Base-by-base conservation (phyloP, 2,888 invertebrate species). In the Boloria euphrosyne region DNA sequence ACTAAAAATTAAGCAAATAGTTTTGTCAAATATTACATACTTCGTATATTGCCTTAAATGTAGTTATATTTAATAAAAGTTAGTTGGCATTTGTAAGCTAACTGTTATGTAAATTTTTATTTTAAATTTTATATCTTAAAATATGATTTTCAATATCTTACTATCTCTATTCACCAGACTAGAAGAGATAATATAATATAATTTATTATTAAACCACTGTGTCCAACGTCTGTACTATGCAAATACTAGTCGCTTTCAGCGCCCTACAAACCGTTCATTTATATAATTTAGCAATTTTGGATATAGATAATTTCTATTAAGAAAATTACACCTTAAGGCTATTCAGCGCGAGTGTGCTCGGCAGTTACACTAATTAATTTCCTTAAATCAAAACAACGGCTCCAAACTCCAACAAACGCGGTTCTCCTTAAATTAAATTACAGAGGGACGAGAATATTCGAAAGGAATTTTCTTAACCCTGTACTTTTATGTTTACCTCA, bases 331-430 rank as follows among this genome's bases (percentile, higher is more conserved):
- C 79, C 81, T 84, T 80, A 80, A 80, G 74, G 72, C 68, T 67
- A 76, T 78, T 79, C 78, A 74, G 76, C 70, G 74, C 74, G 73
- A 79, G 76, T 78, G 79, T 77, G 77, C 79, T 77, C 77, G 74
- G 76, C 81, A 83, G 79, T 83, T 78, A 81, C 80, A 80, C 80
- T 85, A 85, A 87, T 87, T 85, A 86, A 86, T 85, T 85, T 81
- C 76, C 82, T 84, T 87, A 87, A 87, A 87, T 87, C 86, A 88
- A 87, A 88, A 86, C 86, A 87, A 83, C 80, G 78, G 78, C 80
- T 78, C 75, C 75, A 75, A 83, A 79, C 80, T 82, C 80, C 80
- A 76, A 78, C 78, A 61, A 70, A 66, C 65, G 63, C 80, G 80
- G 82, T 83, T 83, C 83, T 80, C 82, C 84, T 85, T 80, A 83